phyloP scores from a whole-genome alignment of 2,888 invertebrate species.

The Autographa pulchrina region DNA sequence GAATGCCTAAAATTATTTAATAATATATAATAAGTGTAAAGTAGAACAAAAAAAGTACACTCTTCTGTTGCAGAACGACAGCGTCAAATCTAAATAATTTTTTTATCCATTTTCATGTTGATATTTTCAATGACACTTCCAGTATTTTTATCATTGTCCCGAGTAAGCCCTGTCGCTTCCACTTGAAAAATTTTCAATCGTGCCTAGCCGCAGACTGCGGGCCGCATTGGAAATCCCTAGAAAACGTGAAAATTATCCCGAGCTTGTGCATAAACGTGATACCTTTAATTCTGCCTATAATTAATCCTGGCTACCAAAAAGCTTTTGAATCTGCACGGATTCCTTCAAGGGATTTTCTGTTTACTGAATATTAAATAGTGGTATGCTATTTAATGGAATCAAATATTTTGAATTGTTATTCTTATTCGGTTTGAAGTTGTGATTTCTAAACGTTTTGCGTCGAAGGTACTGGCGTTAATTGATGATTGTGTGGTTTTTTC shows the following conservation, averaged over 20 bases:
- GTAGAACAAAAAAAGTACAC: too few species aligned
- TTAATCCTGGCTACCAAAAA: conserved; percentile 68
- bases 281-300: conserved; percentile 71
- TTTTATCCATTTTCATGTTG: too few species aligned
- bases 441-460: too few species aligned
- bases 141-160: conserved; percentile 35
- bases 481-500: too few species aligned
- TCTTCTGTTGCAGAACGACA: too few species aligned
- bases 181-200: conserved; percentile 88
- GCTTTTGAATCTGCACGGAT: conserved; percentile 51
- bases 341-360: conserved; percentile 45
- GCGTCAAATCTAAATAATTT: too few species aligned
- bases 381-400: background rate
- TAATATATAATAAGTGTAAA: too few species aligned
- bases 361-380: conserved; percentile 38
- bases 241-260: conserved; percentile 81
- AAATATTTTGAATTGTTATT: background rate
- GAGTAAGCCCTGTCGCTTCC: conserved; percentile 84
- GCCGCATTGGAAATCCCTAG: conserved; percentile 81
- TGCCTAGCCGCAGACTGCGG: conserved; percentile 78
- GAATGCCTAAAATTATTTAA: too few species aligned
- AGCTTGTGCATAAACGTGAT: conserved; percentile 75
- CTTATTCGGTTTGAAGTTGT: too few species aligned
- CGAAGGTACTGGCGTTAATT: too few species aligned
- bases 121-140: conserved; percentile 39